phyloP scores from a whole-genome alignment of 2,797 vertebrate genomes.

The Amblyraja radiata region DNA sequence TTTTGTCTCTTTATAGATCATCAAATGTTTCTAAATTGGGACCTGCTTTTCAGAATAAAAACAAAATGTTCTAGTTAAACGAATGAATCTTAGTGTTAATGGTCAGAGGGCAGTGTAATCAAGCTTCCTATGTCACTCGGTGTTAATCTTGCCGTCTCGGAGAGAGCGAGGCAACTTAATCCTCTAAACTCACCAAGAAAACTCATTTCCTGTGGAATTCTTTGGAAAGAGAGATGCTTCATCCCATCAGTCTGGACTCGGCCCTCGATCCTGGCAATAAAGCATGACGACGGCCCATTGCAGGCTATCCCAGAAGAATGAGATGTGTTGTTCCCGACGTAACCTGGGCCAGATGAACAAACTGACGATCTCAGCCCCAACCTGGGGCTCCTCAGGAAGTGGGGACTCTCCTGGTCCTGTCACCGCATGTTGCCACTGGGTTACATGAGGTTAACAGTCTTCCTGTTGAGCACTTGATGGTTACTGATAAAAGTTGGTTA shows the following conservation, averaged over 20 bases:
- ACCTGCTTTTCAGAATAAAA: not conserved
- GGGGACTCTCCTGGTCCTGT: not conserved
- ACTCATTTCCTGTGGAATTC: not conserved
- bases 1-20: not conserved
- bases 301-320: not conserved
- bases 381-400: not conserved
- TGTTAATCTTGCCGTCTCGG: not conserved
- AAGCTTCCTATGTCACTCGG: not conserved
- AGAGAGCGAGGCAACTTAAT: not conserved
- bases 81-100: not conserved
- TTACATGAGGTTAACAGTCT: not conserved
- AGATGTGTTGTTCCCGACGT: not conserved
- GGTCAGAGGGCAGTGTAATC: not conserved
- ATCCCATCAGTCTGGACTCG: not conserved
- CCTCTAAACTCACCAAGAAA: not conserved
- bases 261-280: not conserved
- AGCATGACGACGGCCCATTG: not conserved
- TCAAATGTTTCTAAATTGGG: not conserved
- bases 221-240: not conserved
- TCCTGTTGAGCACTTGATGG: not conserved
- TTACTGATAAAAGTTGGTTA: not conserved
- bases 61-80: not conserved
- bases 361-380: too few species aligned
- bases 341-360: not conserved
- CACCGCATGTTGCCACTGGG: not conserved